Percentiles rank a stretch among this genome's conserved stretches.
These are phyloP conservation scores for Nannoperca obscura DNA, from an alignment of 2,797 vertebrate genomes.

Conservation along the genomic window DNA sequence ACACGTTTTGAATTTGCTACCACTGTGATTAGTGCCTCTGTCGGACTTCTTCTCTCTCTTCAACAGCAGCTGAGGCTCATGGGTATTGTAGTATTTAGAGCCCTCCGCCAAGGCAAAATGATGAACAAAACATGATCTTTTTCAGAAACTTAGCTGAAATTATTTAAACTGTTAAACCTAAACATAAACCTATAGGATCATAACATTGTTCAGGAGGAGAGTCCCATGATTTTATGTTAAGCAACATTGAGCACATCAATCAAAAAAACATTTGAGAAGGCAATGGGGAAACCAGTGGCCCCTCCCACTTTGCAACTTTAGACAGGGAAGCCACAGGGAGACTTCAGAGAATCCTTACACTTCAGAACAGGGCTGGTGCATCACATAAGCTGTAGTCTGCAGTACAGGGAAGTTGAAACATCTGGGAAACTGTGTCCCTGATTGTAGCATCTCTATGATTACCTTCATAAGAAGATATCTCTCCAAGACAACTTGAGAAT, in stretches of 20 bases:
- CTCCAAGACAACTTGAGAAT: conserved; percentile 19
- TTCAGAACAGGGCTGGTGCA: conserved; percentile 7
- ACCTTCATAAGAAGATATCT: conserved; percentile 29
- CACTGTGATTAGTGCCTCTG: not conserved
- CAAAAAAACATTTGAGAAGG: not conserved
- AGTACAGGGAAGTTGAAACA: not conserved
- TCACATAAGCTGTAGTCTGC: not conserved
- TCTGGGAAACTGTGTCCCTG: conserved; percentile 32
- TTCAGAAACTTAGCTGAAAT: not conserved
- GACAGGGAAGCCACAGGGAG: not conserved
- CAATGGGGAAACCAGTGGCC: not conserved
- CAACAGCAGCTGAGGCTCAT: not conserved
- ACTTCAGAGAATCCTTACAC: not conserved
- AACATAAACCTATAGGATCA: not conserved
- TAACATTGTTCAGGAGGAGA: not conserved
- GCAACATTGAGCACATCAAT: not conserved
- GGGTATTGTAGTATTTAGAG: not conserved
- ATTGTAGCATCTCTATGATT: conserved; percentile 27
- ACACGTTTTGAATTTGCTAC: not conserved
- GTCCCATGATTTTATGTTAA: not conserved
- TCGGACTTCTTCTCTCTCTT: not conserved
- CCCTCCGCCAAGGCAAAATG: not conserved
- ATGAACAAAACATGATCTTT: not conserved
- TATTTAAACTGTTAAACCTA: not conserved
- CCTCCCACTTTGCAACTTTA: not conserved